Conservation (phyloP, 2,113 vertebrate genomes). For the Semnornis frantzii region DNA sequence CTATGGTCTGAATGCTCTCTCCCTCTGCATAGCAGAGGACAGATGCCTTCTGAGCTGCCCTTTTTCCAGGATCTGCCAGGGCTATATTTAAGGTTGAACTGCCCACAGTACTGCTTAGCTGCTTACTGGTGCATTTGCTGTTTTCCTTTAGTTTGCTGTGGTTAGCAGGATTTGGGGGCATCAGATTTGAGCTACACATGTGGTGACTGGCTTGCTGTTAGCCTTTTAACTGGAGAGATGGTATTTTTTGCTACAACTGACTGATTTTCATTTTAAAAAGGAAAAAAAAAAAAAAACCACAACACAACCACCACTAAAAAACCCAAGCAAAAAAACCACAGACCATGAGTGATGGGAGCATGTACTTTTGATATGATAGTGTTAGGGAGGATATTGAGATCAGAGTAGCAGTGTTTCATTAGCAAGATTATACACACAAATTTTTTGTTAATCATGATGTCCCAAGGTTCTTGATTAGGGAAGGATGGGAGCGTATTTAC, state of each 20-base stretch:
- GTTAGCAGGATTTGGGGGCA: background rate
- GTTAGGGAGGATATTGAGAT: background rate
- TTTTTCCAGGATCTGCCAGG: background rate
- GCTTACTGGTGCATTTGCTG: background rate
- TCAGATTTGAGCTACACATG: background rate
- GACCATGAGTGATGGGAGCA: background rate
- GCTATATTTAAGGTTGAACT: slow-evolving; percentile 6
- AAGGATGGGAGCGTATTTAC: background rate
- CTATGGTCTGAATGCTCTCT: background rate
- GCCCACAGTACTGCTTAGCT: background rate
- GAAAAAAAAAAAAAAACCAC: background rate
- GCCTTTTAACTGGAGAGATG: background rate
- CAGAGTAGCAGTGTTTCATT: background rate
- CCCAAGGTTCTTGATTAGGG: background rate
- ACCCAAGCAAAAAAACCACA: background rate
- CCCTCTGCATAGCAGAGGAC: background rate
- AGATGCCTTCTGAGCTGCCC: background rate
- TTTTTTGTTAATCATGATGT: background rate
- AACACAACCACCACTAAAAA: too few species aligned
- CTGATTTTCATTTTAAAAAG: background rate
- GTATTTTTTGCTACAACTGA: background rate
- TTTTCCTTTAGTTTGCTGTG: background rate
- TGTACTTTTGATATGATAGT: background rate
- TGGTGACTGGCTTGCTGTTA: background rate
- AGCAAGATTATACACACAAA: background rate